Evolutionary conservation across 1,140 invertebrate genomes (phyloP).

Genomic region (Coboldia fuscipes): DNA sequence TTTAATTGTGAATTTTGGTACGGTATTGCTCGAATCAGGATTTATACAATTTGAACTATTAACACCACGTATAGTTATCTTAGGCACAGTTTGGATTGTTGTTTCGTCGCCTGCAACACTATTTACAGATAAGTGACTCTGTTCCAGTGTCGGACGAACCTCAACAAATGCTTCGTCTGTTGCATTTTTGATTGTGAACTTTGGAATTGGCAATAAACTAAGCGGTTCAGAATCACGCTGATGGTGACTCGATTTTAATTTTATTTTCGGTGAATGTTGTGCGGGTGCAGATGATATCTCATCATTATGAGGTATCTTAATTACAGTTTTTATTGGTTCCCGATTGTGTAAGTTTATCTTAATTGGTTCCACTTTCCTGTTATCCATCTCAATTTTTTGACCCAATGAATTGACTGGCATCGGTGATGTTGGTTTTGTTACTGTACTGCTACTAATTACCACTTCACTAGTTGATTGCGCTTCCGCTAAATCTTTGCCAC

Average conservation of each 20-base stretch:
- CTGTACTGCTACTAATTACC: too few species aligned
- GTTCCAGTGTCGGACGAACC: background rate
- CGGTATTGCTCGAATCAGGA: background rate
- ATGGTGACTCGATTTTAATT: conserved; percentile 2
- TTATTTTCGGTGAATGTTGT: conserved; percentile 4
- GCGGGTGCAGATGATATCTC: background rate
- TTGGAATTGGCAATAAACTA: conserved; percentile 1
- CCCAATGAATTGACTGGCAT: too few species aligned
- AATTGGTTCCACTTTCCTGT: conserved; percentile 3
- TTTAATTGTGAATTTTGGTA: conserved; percentile 4
- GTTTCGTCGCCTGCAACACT: background rate
- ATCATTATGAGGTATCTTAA: conserved; percentile 1
- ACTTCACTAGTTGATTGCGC: too few species aligned
- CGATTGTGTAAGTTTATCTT: conserved; percentile 4
- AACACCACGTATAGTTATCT: background rate
- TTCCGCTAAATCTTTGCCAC: too few species aligned
- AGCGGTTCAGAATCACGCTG: background rate
- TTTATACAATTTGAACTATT: background rate
- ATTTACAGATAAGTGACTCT: background rate
- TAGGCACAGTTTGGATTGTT: conserved; percentile 1
- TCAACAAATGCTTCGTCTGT: too few species aligned
- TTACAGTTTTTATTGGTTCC: conserved; percentile 2
- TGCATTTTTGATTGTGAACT: conserved; percentile 2
- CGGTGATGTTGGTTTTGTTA: too few species aligned
- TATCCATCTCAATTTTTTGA: background rate